Base-by-base conservation (phyloP, 2,113 vertebrate species). In the Apteryx mantelli region DNA sequence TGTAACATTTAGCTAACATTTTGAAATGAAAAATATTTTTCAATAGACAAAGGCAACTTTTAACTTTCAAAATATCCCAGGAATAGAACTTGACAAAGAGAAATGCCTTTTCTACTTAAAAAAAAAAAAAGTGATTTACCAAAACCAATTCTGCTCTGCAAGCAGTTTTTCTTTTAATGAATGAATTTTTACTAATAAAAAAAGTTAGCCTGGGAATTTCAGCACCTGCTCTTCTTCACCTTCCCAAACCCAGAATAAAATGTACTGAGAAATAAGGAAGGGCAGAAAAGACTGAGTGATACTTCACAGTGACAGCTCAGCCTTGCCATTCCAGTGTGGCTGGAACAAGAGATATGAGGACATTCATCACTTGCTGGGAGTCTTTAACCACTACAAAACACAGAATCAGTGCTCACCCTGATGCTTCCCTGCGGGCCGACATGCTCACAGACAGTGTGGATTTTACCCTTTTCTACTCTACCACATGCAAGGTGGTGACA, bases 251-350 rank as follows among this genome's bases (percentile, higher is more conserved):
- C 48, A 61, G 71, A 78, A 63, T 46, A 78, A 93, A 91, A 94
- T 11, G 38, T 8, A 86, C 58, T 55, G 71, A 83, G 73, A 80
- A 91, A 63, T 30, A 42, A 90, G 63, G 86, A 88, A 68, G 12
- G 64, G 71, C n/a, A 86, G 55, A 88, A 73, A 75, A 8, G 4
- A 44, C 58, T 7, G 44, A 92, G 92, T 69, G 58, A 63, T 80
- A 66, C 15, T 63, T 93, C 88, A 86, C 4, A 40, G 68, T 68
- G 90, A 86, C 90, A 95, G 86, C 73, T 75, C 76, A 94, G 90
- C 69, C 76, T 38, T 60, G 73, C 76, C 69, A 34, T 90, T 90
- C 92, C 80, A 66, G 82, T 24, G 73, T 9, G 64, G 64, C 69
- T 88, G 42, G 64, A 81, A 81, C n/a, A 74, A 38, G 75, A 89